Conservation (phyloP, 2,113 vertebrate species). For the Neotoma lepida region DNA sequence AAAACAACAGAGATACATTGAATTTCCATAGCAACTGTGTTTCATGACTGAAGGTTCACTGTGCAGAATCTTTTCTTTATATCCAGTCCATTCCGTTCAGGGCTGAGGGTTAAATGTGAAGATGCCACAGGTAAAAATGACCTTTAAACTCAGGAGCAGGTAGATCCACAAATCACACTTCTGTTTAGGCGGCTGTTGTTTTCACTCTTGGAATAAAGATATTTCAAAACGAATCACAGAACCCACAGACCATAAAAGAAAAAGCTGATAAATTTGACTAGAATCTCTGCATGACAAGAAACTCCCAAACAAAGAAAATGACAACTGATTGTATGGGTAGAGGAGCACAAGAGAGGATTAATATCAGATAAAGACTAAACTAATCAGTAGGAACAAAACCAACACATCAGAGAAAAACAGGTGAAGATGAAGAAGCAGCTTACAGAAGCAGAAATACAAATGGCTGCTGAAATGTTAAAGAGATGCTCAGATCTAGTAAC, state of each 20-base stretch:
- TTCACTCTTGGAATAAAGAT: slow-evolving; percentile 40
- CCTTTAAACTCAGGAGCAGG: slow-evolving; percentile 17
- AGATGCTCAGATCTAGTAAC: not conserved
- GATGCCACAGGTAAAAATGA: slow-evolving; percentile 30
- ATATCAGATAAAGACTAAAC: slow-evolving; percentile 25
- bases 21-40: slow-evolving; percentile 70
- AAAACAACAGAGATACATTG: slow-evolving; percentile 32
- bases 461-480: not conserved
- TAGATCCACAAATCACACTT: slow-evolving; percentile 10
- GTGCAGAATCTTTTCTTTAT: slow-evolving; percentile 56
- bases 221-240: slow-evolving; percentile 56
- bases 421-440: not conserved
- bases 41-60: slow-evolving; percentile 38
- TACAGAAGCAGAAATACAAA: slow-evolving; percentile 37
- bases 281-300: slow-evolving; percentile 35
- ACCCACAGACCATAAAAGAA: slow-evolving; percentile 2
- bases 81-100: slow-evolving; percentile 9
- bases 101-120: slow-evolving; percentile 46
- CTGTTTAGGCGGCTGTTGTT: slow-evolving; percentile 11
- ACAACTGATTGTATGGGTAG: not conserved
- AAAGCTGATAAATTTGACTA: not conserved
- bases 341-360: not conserved
- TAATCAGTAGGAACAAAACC: slow-evolving; percentile 29
- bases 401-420: slow-evolving; percentile 35
- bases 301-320: slow-evolving; percentile 29